These are phyloP conservation scores for Musca vetustissima DNA, from an alignment of 1,140 invertebrate genomes.

Conservation along the genomic window DNA sequence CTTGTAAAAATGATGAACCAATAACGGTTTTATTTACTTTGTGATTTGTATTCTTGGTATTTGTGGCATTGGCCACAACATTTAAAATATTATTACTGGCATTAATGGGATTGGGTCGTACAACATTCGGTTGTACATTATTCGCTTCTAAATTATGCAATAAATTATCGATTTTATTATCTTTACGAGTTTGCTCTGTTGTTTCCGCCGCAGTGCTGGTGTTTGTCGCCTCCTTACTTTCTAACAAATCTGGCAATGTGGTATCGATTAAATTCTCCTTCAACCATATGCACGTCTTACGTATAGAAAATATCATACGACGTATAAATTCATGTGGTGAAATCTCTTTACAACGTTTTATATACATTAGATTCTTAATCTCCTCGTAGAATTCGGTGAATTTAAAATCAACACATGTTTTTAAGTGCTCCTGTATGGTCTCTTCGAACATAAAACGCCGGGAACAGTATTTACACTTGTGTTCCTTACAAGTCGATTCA, in stretches of 20 bases:
- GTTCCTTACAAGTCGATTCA: slow-evolving; percentile 51
- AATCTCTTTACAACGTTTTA: slow-evolving; percentile 44
- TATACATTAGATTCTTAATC: slow-evolving; percentile 38
- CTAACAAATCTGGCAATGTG: slow-evolving; percentile 25
- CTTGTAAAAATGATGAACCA: neutral
- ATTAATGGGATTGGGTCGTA: slow-evolving; percentile 37
- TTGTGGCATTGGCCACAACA: slow-evolving; percentile 25
- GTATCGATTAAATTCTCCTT: slow-evolving; percentile 30
- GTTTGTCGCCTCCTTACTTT: slow-evolving; percentile 1
- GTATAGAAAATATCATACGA: slow-evolving; percentile 48
- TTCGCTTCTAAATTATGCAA: neutral
- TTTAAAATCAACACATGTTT: slow-evolving; percentile 48
- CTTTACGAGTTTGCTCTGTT: neutral
- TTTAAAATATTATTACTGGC: slow-evolving; percentile 47
- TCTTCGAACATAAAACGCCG: slow-evolving; percentile 54
- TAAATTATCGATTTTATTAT: neutral
- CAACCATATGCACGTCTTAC: slow-evolving; percentile 49
- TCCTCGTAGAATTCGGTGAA: slow-evolving; percentile 42
- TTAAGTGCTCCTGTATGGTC: slow-evolving; percentile 42
- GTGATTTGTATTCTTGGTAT: slow-evolving; percentile 3
- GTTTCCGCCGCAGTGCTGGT: neutral
- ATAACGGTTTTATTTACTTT: slow-evolving; percentile 10
- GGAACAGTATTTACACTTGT: slow-evolving; percentile 48
- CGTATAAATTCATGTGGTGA: slow-evolving; percentile 52
- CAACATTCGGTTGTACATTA: slow-evolving; percentile 39